These are phyloP conservation scores for Epinephelus awoara DNA, from an alignment of 2,797 vertebrate species.

Conservation along the genomic window DNA sequence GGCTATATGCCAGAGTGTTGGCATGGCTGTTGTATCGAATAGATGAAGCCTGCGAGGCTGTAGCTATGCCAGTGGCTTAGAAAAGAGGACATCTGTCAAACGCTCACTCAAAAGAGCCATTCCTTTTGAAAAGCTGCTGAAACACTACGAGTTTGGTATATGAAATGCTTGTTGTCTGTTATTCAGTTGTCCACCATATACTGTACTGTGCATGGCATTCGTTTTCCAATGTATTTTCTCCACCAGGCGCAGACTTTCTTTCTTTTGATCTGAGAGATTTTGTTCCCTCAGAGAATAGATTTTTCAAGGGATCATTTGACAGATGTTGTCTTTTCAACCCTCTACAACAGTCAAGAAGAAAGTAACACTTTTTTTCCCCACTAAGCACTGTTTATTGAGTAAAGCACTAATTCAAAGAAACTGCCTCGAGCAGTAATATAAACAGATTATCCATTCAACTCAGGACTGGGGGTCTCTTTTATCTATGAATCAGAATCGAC, in stretches of 20 bases:
- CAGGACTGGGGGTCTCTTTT: conserved; percentile 66
- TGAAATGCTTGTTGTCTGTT: conserved; percentile 27
- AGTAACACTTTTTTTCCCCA: conserved; percentile 37
- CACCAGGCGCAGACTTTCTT: conserved; percentile 20
- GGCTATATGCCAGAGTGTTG: conserved; percentile 61
- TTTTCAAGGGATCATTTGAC: conserved; percentile 60
- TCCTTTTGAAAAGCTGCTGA: conserved; percentile 31
- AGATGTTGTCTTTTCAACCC: conserved; percentile 66
- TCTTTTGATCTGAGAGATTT: conserved; percentile 36
- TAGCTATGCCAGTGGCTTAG: conserved; percentile 44
- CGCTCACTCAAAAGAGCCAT: conserved; percentile 42
- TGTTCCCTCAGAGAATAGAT: conserved; percentile 36
- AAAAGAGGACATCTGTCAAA: conserved; percentile 64
- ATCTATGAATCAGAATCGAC: conserved; percentile 74
- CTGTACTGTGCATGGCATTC: conserved; percentile 16
- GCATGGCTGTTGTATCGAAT: conserved; percentile 50
- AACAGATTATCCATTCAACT: conserved; percentile 80
- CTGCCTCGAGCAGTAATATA: conserved; percentile 70
- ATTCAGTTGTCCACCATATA: conserved; percentile 29
- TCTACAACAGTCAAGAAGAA: conserved; percentile 55
- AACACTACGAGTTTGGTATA: conserved; percentile 18
- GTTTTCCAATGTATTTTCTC: conserved; percentile 20
- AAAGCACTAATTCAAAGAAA: conserved; percentile 77
- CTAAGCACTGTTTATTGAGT: conserved; percentile 67
- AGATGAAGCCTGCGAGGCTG: conserved; percentile 53